Base-by-base conservation (phyloP, 2,888 invertebrate genomes). In the Chesias legatella region DNA sequence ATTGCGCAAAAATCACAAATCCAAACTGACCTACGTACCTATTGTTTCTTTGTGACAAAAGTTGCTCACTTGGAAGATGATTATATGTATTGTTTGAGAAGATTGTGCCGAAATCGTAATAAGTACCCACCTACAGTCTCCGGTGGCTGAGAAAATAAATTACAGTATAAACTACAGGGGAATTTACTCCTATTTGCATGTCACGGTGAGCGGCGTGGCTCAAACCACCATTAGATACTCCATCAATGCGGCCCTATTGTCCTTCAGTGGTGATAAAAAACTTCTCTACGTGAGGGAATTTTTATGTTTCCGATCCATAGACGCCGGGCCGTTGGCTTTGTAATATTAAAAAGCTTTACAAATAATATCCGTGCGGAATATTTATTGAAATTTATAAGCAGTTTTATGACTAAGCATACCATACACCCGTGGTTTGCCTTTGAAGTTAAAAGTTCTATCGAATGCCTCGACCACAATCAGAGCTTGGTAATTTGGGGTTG, bases 221-320 rank as follows among this genome's bases (percentile, higher is more conserved):
- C 44, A 53, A 61, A 48, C 46, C 49, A 39, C 62, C 57, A 73
- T 70, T 70, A 69, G 61, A 56, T 53, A 68, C 73, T 40, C 36
- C 79, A 74, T 69, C 62, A 61, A 66, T 64, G 68, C 73, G 71
- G 77, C 71, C 69, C 82, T 78, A 83, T 86, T 86, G 86, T 85
- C 78, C 77, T 73, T 63, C 72, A 56, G 72, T 71, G 71, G 65
- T 76, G 71, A 81, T 84, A 79, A 80, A 17, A 81, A 73, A 67
- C 72, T 67, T 67, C 67, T 63, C 65, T 76, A 77, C 84, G 86
- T 84, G 86, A 77, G 63, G 80, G 86, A 73, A 85, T 86, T 80
- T 84, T 84, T 84, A 86, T 86, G 65, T 80, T 80, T 86, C 86
- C 85, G 80, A 84, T 82, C 68, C 63, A 51, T 69, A 69, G 62